Evolutionary conservation across 2,888 invertebrate genomes (phyloP).

Genomic region (Galerucella pusilla): DNA sequence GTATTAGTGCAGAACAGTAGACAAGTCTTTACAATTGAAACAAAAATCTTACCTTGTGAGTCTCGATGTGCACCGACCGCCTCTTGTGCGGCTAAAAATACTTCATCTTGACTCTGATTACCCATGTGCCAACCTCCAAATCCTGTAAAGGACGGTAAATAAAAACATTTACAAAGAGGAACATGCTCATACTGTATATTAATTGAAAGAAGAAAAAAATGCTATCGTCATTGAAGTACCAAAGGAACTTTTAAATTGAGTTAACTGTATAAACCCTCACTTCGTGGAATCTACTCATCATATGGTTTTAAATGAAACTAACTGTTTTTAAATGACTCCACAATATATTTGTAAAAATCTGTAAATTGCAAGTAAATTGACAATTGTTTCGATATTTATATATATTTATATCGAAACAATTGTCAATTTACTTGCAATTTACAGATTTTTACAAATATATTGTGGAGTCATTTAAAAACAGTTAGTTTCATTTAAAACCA

Average conservation of each 20-base stretch:
- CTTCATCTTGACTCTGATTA: slow-evolving; percentile 85
- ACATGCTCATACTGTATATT: neutral
- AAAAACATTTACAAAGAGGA: neutral
- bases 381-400: too few species aligned
- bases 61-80: slow-evolving; percentile 82
- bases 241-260: neutral
- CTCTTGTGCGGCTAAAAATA: slow-evolving; percentile 86
- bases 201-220: neutral
- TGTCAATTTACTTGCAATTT: too few species aligned
- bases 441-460: too few species aligned
- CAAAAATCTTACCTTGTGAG: slow-evolving; percentile 87
- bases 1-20: slow-evolving; percentile 47
- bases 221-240: neutral
- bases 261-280: too few species aligned
- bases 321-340: too few species aligned
- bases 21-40: slow-evolving; percentile 57
- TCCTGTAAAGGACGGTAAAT: slow-evolving; percentile 68
- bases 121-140: slow-evolving; percentile 88
- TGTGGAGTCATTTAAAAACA: too few species aligned
- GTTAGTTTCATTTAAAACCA: too few species aligned
- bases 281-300: too few species aligned
- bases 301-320: too few species aligned
- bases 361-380: too few species aligned
- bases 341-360: too few species aligned
- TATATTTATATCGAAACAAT: too few species aligned